Evolutionary conservation across 2,888 invertebrate species (phyloP).

Genomic region (Agrilus mali): DNA sequence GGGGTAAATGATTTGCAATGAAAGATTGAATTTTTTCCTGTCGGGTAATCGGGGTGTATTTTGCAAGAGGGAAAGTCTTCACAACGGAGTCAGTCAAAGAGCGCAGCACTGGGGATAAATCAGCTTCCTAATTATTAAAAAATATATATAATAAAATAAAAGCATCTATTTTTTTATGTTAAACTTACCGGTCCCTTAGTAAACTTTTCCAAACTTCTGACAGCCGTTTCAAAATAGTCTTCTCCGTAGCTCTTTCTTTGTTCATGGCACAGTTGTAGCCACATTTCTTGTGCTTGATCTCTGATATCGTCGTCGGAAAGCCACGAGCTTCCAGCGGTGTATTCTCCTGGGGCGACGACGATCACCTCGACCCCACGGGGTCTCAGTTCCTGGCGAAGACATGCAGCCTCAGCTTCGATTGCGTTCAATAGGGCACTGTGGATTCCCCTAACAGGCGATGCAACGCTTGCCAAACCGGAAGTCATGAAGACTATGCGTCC

Average conservation of each 20-base stretch:
- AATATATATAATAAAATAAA: too few relatives aligned
- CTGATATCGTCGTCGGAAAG: conserved; percentile 44
- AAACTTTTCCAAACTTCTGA: conserved; percentile 67
- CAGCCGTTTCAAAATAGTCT: conserved; percentile 69
- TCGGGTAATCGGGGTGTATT: conserved; percentile 73
- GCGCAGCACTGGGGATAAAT: conserved; percentile 62
- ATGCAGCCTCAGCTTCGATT: conserved; percentile 67
- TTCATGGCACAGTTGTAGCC: conserved; percentile 63
- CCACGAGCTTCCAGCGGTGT: conserved; percentile 70
- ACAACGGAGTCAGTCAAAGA: conserved; percentile 65
- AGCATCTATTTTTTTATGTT: too few relatives aligned
- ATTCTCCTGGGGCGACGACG: conserved; percentile 75
- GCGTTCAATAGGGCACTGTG: conserved; percentile 70
- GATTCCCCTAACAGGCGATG: conserved; percentile 68
- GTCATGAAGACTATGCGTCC: conserved; percentile 72
- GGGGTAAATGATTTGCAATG: conserved; percentile 68
- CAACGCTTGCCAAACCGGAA: conserved; percentile 67
- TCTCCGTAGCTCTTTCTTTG: conserved; percentile 68
- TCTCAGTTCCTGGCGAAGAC: conserved; percentile 67
- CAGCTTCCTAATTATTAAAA: conserved; percentile 46
- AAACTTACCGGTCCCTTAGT: conserved; percentile 52
- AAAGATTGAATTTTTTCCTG: conserved; percentile 68
- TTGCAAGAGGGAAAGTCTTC: conserved; percentile 69
- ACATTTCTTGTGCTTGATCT: conserved; percentile 65
- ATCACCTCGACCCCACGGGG: conserved; percentile 72